Base-by-base conservation (phyloP, 2,888 invertebrate genomes). In the Oxytorus armatus region DNA sequence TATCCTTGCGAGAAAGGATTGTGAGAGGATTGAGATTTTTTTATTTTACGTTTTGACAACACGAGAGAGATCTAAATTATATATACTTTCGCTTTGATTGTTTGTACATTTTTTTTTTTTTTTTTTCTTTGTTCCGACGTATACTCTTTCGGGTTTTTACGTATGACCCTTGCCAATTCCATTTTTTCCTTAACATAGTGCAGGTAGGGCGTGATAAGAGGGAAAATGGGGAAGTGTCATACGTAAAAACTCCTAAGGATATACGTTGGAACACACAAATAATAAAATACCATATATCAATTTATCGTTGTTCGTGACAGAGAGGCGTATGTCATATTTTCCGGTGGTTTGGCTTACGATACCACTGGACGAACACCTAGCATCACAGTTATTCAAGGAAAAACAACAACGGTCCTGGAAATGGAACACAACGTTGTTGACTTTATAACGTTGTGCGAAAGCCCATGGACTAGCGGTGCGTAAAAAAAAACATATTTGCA, bases 361-460 rank as follows among this genome's bases (percentile, higher is more conserved):
- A 96, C 96, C 92, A 96, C 96, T 88, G 96, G 97, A 87, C 94
- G 97, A 93, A 95, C 97, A 88, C 98, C 98, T 89, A 97, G 98
- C 93, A 96, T 99, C 92, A 98, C 98, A 33, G 98, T 99, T 87
- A 96, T 98, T 93, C 97, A 97, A 93, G 98, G 98, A 86, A 98
- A 98, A 94, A 96, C 96, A 87, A 98, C 98, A 85, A 98, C 98
- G 33, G 98, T 99, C 82, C 94, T 99, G 89, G 99, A 99, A 94
- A 99, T 99, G 99, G 99, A 99, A 92, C 98, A 99, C 93, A 96
- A 96, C 90, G 98, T 99, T 82, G 95, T 99, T 82, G 98, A 99
- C 94, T 99, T 99, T 93, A 96, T 98, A 90, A 97, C 98, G 77
- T 94, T 99, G 77, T 98, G 98, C 93, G 98, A 98, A 92, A 97